phyloP scores from a whole-genome alignment of 2,113 vertebrate species.

The human (Homo sapiens) region GRCh38 chr1:10635501-10636000 shows the following conservation, averaged over 20 bases:
- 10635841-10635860: not conserved
- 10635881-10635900: not conserved
- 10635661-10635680: not conserved
- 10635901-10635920: not conserved
- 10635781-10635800: not conserved
- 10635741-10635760: not conserved
- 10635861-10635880: not conserved
- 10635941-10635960: not conserved
- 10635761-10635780: not conserved
- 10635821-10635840: not conserved
- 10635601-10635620: conserved; percentile 30
- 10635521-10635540: conserved; percentile 53
- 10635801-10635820: fast-evolving
- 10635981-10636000: not conserved
- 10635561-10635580: conserved; percentile 31
- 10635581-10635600: conserved; percentile 58
- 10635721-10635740: not conserved
- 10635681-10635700: not conserved
- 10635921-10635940: not conserved
- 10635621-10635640: not conserved
- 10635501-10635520: conserved; percentile 64
- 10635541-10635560: not conserved
- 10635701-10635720: not conserved
- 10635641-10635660: not conserved
- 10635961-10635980: not conserved